Percentiles rank a stretch among this genome's conserved stretches.
These are phyloP conservation scores for Trialeurodes vaporariorum DNA, from an alignment of 1,140 invertebrate genomes.

Conservation along the genomic window DNA sequence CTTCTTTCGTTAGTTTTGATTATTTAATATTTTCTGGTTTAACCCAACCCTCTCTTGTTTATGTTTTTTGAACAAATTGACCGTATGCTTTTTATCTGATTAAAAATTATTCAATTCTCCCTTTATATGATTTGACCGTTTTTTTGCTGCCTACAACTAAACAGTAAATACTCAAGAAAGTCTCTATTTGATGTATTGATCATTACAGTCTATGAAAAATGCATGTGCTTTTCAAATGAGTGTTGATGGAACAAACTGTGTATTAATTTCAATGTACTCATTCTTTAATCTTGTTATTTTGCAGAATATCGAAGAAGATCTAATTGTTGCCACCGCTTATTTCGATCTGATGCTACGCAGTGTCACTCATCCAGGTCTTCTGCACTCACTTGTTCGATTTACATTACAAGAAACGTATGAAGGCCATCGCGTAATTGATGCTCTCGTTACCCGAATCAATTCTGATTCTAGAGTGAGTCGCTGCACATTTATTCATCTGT, in stretches of 20 bases:
- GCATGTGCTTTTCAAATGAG: no score
- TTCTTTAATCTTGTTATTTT: no score
- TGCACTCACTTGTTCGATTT: conserved; percentile 74
- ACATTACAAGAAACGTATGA: conserved; percentile 76
- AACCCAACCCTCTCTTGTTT: no score
- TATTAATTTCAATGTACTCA: no score
- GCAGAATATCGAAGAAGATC: conserved; percentile 68
- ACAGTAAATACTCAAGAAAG: not conserved
- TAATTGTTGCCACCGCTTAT: conserved; percentile 83
- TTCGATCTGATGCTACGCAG: conserved; percentile 78
- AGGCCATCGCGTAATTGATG: conserved; percentile 60
- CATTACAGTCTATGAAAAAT: no score
- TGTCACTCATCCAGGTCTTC: conserved; percentile 69
- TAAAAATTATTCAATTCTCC: no score
- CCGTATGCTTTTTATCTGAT: no score
- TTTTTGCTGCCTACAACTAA: not conserved
- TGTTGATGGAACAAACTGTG: no score
- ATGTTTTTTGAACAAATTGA: no score
- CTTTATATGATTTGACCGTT: no score
- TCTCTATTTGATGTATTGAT: not conserved
- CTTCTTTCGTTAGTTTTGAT: no score
- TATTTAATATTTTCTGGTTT: no score
- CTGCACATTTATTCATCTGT: not conserved
- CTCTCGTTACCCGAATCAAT: conserved; percentile 60
- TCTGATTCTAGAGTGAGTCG: conserved; percentile 51